Percentiles rank a stretch among this genome's conserved stretches.
Evolutionary conservation across 2,797 vertebrate species (phyloP).

Genomic region (Melanotaenia nigrans): DNA sequence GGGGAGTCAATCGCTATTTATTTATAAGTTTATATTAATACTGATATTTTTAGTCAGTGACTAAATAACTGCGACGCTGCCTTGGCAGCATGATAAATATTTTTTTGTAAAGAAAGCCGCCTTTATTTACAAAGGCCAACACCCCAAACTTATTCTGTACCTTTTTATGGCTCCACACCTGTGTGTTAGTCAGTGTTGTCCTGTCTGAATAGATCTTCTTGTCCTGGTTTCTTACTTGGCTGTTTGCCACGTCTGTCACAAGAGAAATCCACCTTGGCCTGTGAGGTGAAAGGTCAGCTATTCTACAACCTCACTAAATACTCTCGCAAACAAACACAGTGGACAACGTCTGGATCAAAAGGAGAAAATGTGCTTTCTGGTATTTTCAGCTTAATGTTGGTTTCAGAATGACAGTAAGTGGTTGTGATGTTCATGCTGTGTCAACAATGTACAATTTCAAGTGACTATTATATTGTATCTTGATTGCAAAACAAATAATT

Average conservation of each 20-base stretch:
- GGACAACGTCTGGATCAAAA: conserved; percentile 52
- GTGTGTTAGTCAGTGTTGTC: conserved; percentile 77
- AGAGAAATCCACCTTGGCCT: conserved; percentile 54
- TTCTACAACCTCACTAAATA: conserved; percentile 63
- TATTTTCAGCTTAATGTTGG: conserved; percentile 50
- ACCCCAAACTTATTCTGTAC: conserved; percentile 72
- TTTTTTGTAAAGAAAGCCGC: conserved; percentile 92
- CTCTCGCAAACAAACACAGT: conserved; percentile 45
- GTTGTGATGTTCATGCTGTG: conserved; percentile 72
- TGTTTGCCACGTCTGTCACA: conserved; percentile 67
- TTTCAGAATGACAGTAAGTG: conserved; percentile 62
- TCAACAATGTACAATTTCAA: conserved; percentile 68
- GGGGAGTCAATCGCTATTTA: conserved; percentile 90
- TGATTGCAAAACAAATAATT: conserved; percentile 55
- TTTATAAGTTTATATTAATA: conserved; percentile 92
- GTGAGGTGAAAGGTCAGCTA: conserved; percentile 63
- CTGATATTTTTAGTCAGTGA: conserved; percentile 98
- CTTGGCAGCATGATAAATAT: conserved; percentile 94
- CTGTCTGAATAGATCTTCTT: conserved; percentile 74
- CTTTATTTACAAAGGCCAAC: conserved; percentile 97
- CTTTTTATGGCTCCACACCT: conserved; percentile 70
- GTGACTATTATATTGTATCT: conserved; percentile 64
- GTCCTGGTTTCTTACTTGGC: conserved; percentile 62
- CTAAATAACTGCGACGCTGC: conserved; percentile 97
- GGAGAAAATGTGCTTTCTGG: conserved; percentile 48